phyloP scores from a whole-genome alignment of 2,888 invertebrate species.

The Ochlodes sylvanus region DNA sequence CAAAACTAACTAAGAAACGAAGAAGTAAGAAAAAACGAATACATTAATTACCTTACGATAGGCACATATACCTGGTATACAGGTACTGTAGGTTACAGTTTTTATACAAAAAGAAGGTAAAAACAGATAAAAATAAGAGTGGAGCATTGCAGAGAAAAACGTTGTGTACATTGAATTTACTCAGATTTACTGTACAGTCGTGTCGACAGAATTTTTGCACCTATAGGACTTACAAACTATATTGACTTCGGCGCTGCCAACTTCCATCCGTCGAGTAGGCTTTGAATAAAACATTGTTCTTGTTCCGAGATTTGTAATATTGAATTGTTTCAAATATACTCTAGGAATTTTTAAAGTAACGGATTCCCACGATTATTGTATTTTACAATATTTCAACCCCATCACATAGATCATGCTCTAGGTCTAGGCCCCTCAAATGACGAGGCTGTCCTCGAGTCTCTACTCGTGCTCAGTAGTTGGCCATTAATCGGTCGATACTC shows the following conservation, averaged over 20 bases:
- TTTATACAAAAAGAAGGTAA: not conserved
- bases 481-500: too few relatives aligned
- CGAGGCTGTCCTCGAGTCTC: too few relatives aligned
- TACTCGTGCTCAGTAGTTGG: too few relatives aligned
- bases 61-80: too few relatives aligned
- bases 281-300: constrained; percentile 34
- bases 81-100: too few relatives aligned
- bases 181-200: constrained; percentile 21
- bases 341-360: not conserved
- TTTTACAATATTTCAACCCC: too few relatives aligned
- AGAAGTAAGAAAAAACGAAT: too few relatives aligned
- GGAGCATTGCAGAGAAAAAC: constrained; percentile 39
- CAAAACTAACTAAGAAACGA: too few relatives aligned
- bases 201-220: constrained; percentile 8
- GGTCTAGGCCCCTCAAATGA: too few relatives aligned
- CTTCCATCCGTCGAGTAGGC: constrained; percentile 15
- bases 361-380: too few relatives aligned
- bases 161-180: constrained; percentile 7
- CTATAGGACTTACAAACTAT: constrained; percentile 7
- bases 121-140: not conserved
- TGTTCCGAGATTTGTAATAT: constrained; percentile 19
- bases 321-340: constrained; percentile 22
- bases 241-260: constrained; percentile 27
- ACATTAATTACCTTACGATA: too few relatives aligned
- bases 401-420: too few relatives aligned